Conservation (phyloP, 1,140 invertebrate species). For the Trichoplusia ni region DNA sequence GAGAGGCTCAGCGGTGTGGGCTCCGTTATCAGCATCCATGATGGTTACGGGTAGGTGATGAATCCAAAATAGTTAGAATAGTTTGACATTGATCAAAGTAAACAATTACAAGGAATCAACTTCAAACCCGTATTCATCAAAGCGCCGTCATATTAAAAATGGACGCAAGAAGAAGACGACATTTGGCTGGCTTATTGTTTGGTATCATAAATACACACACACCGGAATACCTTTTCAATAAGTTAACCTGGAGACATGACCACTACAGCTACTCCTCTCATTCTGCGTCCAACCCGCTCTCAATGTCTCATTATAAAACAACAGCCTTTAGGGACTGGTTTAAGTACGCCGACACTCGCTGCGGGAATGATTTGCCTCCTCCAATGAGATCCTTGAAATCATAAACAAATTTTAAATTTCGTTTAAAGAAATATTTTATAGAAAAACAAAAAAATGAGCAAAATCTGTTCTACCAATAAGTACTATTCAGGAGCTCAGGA, state of each 20-base stretch:
- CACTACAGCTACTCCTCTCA: background rate
- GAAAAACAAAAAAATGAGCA: no score
- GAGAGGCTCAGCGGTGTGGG: no score
- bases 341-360: background rate
- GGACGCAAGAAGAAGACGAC: background rate
- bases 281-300: background rate
- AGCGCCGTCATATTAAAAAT: background rate
- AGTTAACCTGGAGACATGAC: background rate
- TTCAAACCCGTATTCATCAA: no score
- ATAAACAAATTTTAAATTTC: background rate
- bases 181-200: background rate
- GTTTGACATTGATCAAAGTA: no score
- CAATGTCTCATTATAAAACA: background rate
- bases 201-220: background rate
- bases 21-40: no score
- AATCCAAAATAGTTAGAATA: no score
- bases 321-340: no score
- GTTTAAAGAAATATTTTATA: no score
- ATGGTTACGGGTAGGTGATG: no score
- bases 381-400: background rate
- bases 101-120: no score
- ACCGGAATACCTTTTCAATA: background rate
- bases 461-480: no score
- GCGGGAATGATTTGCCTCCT: background rate
- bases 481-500: no score